phyloP scores from a whole-genome alignment of 2,888 invertebrate genomes.

The Nezara viridula region DNA sequence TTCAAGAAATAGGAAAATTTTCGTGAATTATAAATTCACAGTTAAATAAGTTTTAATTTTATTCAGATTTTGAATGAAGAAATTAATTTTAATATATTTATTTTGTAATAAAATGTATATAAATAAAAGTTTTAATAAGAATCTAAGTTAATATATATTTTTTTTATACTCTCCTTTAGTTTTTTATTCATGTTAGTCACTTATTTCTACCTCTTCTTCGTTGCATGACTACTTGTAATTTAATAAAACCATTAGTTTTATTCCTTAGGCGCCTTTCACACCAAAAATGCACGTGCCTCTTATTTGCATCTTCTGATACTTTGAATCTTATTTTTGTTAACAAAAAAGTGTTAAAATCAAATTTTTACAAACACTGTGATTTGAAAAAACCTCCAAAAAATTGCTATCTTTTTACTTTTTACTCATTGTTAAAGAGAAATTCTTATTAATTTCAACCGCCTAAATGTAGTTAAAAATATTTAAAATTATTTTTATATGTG shows the following conservation, averaged over 20 bases:
- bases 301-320: no score
- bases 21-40: neutral
- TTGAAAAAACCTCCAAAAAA: no score
- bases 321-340: no score
- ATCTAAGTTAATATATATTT: neutral
- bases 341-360: no score
- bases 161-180: neutral
- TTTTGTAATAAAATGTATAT: conserved; percentile 1
- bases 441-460: no score
- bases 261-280: neutral
- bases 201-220: neutral
- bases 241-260: neutral
- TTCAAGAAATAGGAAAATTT: neutral
- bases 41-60: neutral
- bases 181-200: neutral
- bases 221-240: neutral
- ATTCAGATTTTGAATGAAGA: neutral
- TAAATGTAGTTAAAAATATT: no score
- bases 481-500: no score
- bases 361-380: no score
- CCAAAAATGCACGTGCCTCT: neutral
- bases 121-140: neutral
- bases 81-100: neutral
- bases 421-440: no score
- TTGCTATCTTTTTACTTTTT: no score